phyloP scores from a whole-genome alignment of 2,888 invertebrate species.

The Smittia sp. region DNA sequence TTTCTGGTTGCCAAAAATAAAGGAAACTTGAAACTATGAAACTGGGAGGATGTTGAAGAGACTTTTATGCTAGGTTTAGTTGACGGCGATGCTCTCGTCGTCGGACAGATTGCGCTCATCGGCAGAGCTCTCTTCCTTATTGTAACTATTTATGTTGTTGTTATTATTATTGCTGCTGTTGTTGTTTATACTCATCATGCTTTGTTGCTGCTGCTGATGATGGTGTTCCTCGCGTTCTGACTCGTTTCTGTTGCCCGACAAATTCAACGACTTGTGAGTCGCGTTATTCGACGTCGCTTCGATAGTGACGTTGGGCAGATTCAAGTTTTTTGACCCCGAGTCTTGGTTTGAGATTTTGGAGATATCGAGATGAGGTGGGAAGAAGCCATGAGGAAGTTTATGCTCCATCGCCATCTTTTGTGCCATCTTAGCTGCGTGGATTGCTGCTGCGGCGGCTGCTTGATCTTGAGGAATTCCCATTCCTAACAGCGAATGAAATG shows the following conservation, averaged over 20 bases:
- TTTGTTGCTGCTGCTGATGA: conserved; percentile 20
- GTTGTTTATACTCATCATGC: conserved; percentile 20
- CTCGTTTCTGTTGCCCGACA: conserved; percentile 29
- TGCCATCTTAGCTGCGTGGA: conserved; percentile 75
- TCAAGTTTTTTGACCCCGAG: conserved; percentile 29
- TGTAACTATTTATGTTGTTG: conserved; percentile 38
- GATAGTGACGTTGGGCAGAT: conserved; percentile 37
- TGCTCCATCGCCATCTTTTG: conserved; percentile 70
- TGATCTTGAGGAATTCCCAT: conserved; percentile 66
- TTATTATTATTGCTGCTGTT: conserved; percentile 40
- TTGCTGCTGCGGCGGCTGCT: conserved; percentile 66
- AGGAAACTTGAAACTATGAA: conserved; percentile 20
- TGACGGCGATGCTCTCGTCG: conserved; percentile 39
- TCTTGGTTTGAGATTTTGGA: conserved; percentile 47
- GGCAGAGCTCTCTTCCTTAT: conserved; percentile 39
- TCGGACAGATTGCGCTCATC: conserved; percentile 39
- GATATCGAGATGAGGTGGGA: conserved; percentile 53
- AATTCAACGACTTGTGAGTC: conserved; percentile 1
- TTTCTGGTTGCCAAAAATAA: conserved; percentile 36
- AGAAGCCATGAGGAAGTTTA: conserved; percentile 56
- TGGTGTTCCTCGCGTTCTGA: conserved; percentile 29
- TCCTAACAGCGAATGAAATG: conserved; percentile 12
- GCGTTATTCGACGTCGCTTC: conserved; percentile 32
- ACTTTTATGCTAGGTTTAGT: conserved; percentile 28
- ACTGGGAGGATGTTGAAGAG: conserved; percentile 20